Base-by-base conservation (phyloP, 2,797 vertebrate species). In the Clamator glandarius region DNA sequence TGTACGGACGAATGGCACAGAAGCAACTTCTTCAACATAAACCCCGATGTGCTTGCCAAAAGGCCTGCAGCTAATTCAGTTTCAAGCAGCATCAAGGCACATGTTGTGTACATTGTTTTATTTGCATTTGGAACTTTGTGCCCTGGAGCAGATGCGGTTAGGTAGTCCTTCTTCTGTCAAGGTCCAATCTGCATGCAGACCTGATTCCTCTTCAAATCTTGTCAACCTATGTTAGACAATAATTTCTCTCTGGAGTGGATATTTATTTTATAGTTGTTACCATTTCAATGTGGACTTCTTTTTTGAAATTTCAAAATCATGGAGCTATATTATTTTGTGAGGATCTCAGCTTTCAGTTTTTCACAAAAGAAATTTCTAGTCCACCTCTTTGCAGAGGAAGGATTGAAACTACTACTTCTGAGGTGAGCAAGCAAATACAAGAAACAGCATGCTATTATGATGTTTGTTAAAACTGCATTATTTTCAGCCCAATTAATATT, bases 81-180 rank as follows among this genome's bases (percentile, higher is more conserved):
- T 82, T 76, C 51, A 35, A 76, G 75, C n/a, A 84, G 39, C 33
- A 24, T 20, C 81, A 50, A 58, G 80, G 50, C 36, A 26, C 46
- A 9, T 0, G 4, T 33, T 39, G 24, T 36, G 29, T 42, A 55
- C 23, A 4, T 8, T 24, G 12, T 44, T 86, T 78, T 72, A 31
- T 28, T 75, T 0, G 1, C 6, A 0, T 42, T 90, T 77, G 72
- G 61, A 39, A 10, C 72, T 73, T 66, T 0, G 0, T 59, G 61
- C 8, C 23, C 68, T 59, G 7, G 8, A 64, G 39, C 17, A n/a
- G 24, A 42, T 0, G 0, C 14, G 46, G 12, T 44, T 59, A 55
- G 29, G 51, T 39, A 24, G 59, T 31, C 19, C n/a, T 13, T 76
- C 28, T 58, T 70, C 70, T 58, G 26, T 29, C 55, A 31, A 73